phyloP scores from a whole-genome alignment of 2,888 invertebrate genomes.

The Hirtodrosophila duncani region DNA sequence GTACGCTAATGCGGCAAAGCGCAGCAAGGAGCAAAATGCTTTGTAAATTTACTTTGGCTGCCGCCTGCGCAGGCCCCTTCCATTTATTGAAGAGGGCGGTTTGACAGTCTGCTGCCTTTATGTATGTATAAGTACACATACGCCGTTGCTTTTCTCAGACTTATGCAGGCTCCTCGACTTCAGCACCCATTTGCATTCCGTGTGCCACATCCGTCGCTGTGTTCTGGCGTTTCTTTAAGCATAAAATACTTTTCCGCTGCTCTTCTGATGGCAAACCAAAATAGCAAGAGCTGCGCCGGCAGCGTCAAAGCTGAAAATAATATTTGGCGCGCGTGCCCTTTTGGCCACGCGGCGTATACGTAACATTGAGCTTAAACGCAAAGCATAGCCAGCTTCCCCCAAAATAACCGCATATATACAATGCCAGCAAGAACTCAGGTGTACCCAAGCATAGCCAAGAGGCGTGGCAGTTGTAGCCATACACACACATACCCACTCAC shows the following conservation, averaged over 20 bases:
- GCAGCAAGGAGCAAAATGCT: slow-evolving; percentile 66
- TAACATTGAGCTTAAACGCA: slow-evolving; percentile 43
- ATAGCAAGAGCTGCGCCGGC: slow-evolving; percentile 1
- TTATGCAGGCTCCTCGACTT: slow-evolving; percentile 9
- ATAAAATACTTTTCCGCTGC: slow-evolving; percentile 60
- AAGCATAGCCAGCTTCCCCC: slow-evolving; percentile 23
- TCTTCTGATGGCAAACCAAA: slow-evolving; percentile 14
- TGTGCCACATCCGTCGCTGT: slow-evolving; percentile 57
- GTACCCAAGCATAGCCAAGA: no score
- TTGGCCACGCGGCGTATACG: slow-evolving; percentile 45
- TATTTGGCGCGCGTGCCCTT: slow-evolving; percentile 58
- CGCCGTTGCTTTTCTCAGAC: slow-evolving; percentile 10
- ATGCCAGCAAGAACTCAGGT: slow-evolving; percentile 26
- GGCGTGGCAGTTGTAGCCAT: no score
- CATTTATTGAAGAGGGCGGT: no score
- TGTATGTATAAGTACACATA: slow-evolving; percentile 9
- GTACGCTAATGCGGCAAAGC: slow-evolving; percentile 73
- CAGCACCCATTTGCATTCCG: slow-evolving; percentile 67
- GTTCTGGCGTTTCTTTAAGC: slow-evolving; percentile 62
- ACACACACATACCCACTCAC: no score
- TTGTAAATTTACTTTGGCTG: slow-evolving; percentile 57
- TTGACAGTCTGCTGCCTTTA: slow-evolving; percentile 24
- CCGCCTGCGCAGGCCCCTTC: slow-evolving; percentile 3
- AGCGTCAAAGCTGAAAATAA: slow-evolving; percentile 49
- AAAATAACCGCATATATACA: slow-evolving; percentile 45